Evolutionary conservation across 2,888 invertebrate genomes (phyloP).

Genomic region (Pterostichus niger): DNA sequence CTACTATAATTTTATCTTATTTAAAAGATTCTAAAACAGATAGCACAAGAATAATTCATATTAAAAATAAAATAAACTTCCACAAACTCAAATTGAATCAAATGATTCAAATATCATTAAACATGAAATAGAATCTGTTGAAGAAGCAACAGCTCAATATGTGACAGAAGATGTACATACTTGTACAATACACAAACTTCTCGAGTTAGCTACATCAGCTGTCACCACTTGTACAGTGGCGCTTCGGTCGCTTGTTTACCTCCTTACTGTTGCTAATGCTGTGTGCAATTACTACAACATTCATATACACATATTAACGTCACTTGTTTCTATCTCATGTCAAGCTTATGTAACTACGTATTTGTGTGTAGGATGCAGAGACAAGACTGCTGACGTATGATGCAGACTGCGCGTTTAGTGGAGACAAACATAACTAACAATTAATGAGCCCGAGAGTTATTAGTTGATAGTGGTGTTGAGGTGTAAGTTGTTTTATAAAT

Average conservation of each 20-base stretch:
- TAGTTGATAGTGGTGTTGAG: no score
- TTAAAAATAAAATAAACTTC: no score
- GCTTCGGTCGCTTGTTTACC: slow-evolving; percentile 23
- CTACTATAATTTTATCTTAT: no score
- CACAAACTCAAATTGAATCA: no score
- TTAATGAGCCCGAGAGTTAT: no score
- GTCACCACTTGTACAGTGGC: background rate
- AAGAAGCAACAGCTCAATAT: no score
- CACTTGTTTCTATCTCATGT: background rate
- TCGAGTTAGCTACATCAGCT: slow-evolving; percentile 12
- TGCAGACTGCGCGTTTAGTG: background rate
- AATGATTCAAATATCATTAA: no score
- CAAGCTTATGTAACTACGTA: background rate
- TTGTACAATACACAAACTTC: slow-evolving; percentile 1
- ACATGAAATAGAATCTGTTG: no score
- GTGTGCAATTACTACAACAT: slow-evolving; percentile 46
- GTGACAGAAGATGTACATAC: background rate
- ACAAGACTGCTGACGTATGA: slow-evolving; percentile 21
- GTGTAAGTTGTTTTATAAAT: no score
- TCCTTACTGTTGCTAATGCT: slow-evolving; percentile 14
- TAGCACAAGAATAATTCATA: no score
- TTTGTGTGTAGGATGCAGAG: background rate
- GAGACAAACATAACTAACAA: no score
- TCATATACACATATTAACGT: slow-evolving; percentile 19
- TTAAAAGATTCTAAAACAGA: no score